Percentiles rank a stretch among this genome's conserved stretches.
These are phyloP conservation scores for Nomada hirtipes DNA, from an alignment of 2,888 invertebrate genomes.

Conservation along the genomic window DNA sequence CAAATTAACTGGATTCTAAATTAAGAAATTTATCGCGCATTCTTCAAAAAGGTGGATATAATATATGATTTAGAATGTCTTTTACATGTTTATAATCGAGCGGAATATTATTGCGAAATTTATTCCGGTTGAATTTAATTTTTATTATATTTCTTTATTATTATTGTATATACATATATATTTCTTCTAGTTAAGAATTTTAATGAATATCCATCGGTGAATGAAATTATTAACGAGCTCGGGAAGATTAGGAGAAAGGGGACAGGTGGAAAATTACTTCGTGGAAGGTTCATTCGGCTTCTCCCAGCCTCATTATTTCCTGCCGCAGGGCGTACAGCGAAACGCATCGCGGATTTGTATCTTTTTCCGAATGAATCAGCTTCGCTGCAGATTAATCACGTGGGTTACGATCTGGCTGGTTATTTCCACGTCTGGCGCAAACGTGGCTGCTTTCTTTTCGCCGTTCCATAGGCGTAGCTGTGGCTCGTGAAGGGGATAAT, in stretches of 20 bases:
- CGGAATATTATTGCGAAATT: no score
- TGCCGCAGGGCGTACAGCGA: background rate
- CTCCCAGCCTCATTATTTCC: background rate
- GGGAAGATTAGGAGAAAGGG: no score
- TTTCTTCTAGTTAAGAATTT: no score
- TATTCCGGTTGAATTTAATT: background rate
- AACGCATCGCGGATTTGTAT: conserved; percentile 41
- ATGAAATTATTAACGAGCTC: no score
- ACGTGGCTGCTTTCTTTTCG: conserved; percentile 21
- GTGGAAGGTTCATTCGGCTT: no score
- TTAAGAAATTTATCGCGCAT: background rate
- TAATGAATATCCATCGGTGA: no score
- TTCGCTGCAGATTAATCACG: conserved; percentile 53
- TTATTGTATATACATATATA: no score
- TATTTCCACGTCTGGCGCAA: conserved; percentile 49
- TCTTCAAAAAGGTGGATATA: no score
- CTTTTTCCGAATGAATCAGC: conserved; percentile 30
- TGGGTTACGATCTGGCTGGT: conserved; percentile 50
- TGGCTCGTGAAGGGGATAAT: conserved; percentile 40
- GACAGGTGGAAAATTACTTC: no score
- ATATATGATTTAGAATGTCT: no score
- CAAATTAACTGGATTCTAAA: background rate
- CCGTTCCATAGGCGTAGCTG: background rate
- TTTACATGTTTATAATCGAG: no score
- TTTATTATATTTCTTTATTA: background rate